These are phyloP conservation scores for Eledone cirrhosa DNA, from an alignment of 2,888 invertebrate species.

Conservation along the genomic window DNA sequence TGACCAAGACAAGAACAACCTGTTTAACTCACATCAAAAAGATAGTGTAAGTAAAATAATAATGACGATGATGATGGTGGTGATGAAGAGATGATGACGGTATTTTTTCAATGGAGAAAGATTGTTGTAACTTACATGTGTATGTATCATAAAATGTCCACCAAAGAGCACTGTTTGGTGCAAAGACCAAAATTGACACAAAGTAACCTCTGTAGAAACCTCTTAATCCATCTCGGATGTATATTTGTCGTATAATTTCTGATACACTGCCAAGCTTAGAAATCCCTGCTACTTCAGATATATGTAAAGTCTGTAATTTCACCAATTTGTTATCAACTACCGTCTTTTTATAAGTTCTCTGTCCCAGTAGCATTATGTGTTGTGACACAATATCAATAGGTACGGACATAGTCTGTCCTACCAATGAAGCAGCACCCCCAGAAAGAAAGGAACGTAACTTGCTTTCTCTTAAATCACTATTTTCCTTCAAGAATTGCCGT, in stretches of 20 bases:
- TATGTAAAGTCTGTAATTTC: conserved; percentile 39
- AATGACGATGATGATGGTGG: no score
- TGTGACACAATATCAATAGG: conserved; percentile 97
- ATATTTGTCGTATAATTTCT: conserved; percentile 78
- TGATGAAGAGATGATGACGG: no score
- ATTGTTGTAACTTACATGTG: conserved; percentile 76
- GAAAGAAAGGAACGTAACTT: conserved; percentile 74
- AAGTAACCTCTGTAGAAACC: conserved; percentile 95
- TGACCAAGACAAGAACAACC: no score
- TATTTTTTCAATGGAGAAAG: neutral
- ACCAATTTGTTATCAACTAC: conserved; percentile 32
- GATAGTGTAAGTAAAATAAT: no score
- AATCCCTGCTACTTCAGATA: conserved; percentile 38
- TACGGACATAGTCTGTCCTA: conserved; percentile 93
- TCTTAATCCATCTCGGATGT: conserved; percentile 80
- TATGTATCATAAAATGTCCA: conserved; percentile 95
- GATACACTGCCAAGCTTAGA: conserved; percentile 48
- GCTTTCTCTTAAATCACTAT: conserved; percentile 68
- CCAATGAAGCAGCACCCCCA: conserved; percentile 89
- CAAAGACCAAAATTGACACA: conserved; percentile 90
- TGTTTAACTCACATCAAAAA: no score
- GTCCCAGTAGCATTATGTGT: conserved; percentile 92
- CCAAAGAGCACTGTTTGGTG: conserved; percentile 97
- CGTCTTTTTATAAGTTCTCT: conserved; percentile 32
- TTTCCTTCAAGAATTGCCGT: conserved; percentile 79